phyloP scores from a whole-genome alignment of 2,888 invertebrate genomes.

The Drosophila atripex region DNA sequence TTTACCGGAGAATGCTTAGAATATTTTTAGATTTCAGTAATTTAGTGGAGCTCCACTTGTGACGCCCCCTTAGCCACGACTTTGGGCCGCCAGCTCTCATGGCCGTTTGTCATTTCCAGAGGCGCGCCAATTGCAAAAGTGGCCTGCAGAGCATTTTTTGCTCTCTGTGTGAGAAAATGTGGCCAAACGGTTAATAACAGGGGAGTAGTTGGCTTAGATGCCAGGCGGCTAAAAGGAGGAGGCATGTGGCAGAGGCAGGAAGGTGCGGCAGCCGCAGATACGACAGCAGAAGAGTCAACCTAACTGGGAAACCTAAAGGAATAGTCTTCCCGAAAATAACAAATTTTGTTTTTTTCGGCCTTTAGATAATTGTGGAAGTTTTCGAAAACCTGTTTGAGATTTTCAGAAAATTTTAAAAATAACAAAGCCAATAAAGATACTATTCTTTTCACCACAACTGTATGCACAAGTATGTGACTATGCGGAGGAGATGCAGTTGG shows the following conservation, averaged over 20 bases:
- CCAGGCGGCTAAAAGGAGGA: constrained; percentile 4
- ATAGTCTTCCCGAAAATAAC: constrained; percentile 26
- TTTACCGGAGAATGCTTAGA: constrained; percentile 38
- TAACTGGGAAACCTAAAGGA: constrained; percentile 62
- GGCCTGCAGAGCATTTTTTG: constrained; percentile 51
- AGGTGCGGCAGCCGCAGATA: constrained; percentile 40
- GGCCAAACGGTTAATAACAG: constrained; percentile 68
- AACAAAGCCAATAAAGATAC: not conserved
- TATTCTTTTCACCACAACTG: constrained; percentile 21
- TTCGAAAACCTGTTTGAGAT: not conserved
- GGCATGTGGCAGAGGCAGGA: constrained; percentile 18
- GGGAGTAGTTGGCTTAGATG: constrained; percentile 33
- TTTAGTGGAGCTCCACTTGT: constrained; percentile 34
- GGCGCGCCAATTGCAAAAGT: constrained; percentile 69
- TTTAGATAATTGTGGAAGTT: too few relatives aligned
- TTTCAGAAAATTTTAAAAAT: not conserved
- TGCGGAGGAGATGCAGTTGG: constrained; percentile 14
- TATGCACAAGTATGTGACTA: constrained; percentile 35
- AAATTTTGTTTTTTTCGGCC: too few relatives aligned
- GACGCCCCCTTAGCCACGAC: constrained; percentile 25
- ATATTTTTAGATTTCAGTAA: constrained; percentile 44
- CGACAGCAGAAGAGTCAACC: constrained; percentile 41
- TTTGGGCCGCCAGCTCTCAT: constrained; percentile 15
- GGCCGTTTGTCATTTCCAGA: constrained; percentile 68
- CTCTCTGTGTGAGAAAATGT: constrained; percentile 71